A percentile compares a stretch with the other conserved stretches of the same genome.
These are phyloP conservation scores for Amitus sp. DNA, from an alignment of 2,888 invertebrate species.

Conservation along the genomic window DNA sequence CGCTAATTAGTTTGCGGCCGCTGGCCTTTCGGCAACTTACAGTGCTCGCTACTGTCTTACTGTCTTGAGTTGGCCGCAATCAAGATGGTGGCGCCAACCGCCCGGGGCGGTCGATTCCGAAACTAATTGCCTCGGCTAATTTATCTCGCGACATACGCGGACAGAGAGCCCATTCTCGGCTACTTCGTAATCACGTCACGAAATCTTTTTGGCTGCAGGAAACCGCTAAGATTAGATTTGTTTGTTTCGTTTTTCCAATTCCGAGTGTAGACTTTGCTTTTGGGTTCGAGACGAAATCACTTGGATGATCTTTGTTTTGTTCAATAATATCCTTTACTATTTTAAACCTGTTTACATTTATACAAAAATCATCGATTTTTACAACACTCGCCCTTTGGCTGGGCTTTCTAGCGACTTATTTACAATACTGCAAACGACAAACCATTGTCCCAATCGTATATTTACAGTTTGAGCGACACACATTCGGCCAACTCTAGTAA, in stretches of 20 bases:
- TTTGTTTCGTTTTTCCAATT: conserved; percentile 15
- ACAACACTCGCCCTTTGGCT: conserved; percentile 6
- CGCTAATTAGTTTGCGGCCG: conserved; percentile 63
- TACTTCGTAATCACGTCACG: conserved; percentile 48
- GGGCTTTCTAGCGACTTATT: conserved; percentile 10
- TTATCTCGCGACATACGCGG: conserved; percentile 59
- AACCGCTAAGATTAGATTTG: conserved; percentile 27
- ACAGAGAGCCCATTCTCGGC: conserved; percentile 54
- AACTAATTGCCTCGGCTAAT: conserved; percentile 66
- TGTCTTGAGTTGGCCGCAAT: conserved; percentile 59
- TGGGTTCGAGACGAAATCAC: background rate
- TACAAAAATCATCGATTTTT: conserved; percentile 19
- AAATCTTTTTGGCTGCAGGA: conserved; percentile 29
- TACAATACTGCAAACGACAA: conserved; percentile 25
- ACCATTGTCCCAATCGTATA: background rate
- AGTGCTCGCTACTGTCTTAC: conserved; percentile 65
- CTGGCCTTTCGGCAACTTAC: conserved; percentile 63
- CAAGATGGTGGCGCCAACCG: conserved; percentile 66
- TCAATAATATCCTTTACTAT: conserved; percentile 4
- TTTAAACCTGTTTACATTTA: conserved; percentile 8
- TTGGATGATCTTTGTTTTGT: background rate
- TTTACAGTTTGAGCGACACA: conserved; percentile 4
- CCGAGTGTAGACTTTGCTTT: background rate
- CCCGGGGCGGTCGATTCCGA: conserved; percentile 63
- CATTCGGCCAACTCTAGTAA: too few relatives aligned